phyloP scores from a whole-genome alignment of 2,797 vertebrate species.

The Hemibagrus guttatus region DNA sequence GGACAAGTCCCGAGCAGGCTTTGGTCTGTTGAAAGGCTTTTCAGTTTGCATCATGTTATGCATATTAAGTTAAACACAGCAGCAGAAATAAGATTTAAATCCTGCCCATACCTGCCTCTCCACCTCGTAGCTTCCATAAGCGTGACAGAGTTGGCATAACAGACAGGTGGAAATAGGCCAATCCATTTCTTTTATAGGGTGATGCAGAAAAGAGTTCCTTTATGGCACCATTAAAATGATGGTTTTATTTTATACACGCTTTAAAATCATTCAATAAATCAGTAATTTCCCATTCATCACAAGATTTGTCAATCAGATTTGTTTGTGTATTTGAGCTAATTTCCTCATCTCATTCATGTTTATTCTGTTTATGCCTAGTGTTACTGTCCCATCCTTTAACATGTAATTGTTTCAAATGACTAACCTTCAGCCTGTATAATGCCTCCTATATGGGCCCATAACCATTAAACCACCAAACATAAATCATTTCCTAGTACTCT shows the following conservation, averaged over 20 bases:
- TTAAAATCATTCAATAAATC: background rate
- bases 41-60: background rate
- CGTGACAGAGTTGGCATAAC: background rate
- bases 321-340: background rate
- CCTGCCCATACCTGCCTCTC: background rate
- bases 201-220: background rate
- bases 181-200: background rate
- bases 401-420: background rate
- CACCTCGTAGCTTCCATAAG: background rate
- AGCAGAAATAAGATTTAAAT: background rate
- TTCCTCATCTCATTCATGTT: background rate
- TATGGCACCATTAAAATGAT: background rate
- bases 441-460: background rate
- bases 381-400: background rate
- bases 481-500: background rate
- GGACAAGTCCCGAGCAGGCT: background rate
- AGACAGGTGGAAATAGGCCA: background rate
- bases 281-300: background rate
- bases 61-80: background rate
- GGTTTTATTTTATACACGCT: background rate
- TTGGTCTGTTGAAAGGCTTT: background rate
- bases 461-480: background rate
- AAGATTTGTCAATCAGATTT: background rate
- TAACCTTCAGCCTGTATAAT: background rate
- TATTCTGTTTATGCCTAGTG: background rate